Percentiles rank a stretch among this genome's conserved stretches.
These are phyloP conservation scores for Panonychus citri DNA, from an alignment of 1,140 invertebrate species.

Conservation along the genomic window DNA sequence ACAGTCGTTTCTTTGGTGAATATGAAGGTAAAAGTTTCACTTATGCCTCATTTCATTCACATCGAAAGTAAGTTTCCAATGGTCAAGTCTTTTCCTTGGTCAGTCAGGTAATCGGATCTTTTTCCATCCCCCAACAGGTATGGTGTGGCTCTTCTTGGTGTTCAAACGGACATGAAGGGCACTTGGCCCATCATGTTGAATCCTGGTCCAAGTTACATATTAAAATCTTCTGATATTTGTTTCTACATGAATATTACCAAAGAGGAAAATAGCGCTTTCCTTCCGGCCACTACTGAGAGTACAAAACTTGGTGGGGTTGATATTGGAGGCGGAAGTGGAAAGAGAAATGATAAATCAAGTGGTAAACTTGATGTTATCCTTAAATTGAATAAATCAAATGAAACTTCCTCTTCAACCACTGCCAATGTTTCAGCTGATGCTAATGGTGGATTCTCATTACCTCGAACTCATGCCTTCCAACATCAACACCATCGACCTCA, in stretches of 20 bases:
- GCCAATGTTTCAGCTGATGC: too few species aligned
- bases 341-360: not conserved
- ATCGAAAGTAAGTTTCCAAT: slow-evolving; percentile 54
- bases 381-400: too few species aligned
- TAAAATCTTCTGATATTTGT: slow-evolving; percentile 78
- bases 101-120: too few species aligned
- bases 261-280: slow-evolving; percentile 83
- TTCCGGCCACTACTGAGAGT: too few species aligned
- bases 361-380: too few species aligned
- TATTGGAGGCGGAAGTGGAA: not conserved
- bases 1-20: slow-evolving; percentile 89
- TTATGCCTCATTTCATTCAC: slow-evolving; percentile 92
- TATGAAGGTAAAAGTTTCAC: slow-evolving; percentile 96
- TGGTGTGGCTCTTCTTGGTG: slow-evolving; percentile 80
- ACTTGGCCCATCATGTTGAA: slow-evolving; percentile 71
- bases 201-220: slow-evolving; percentile 63
- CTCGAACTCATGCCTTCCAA: too few species aligned
- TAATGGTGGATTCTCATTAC: too few species aligned
- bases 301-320: not conserved
- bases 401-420: too few species aligned
- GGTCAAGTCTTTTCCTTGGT: too few species aligned
- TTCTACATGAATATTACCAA: slow-evolving; percentile 98
- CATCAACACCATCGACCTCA: too few species aligned
- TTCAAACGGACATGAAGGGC: slow-evolving; percentile 66
- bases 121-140: too few species aligned